Evolutionary conservation across 2,113 vertebrate species (phyloP), one percentile per base, ranked within the genome.

Genomic region (Hylia prasina): DNA sequence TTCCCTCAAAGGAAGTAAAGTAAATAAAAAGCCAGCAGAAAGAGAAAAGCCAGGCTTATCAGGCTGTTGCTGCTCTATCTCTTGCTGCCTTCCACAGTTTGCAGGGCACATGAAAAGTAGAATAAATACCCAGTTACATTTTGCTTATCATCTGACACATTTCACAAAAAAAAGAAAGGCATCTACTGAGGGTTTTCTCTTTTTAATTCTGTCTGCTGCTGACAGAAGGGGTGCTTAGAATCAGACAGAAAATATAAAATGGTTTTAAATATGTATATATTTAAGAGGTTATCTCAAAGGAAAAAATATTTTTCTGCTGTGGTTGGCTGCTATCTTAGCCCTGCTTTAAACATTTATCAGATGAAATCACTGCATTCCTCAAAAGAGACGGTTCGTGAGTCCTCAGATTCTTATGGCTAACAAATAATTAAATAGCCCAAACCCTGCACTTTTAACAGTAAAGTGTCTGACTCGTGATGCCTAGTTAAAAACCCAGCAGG

Each of bases 281-380:
- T 82, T 95, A 89, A 82, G 78, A 95, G 83, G 93, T 66, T 84
- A 76, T 95, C 92, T 91, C 94, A 86, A 65, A 86, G 87, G 95
- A 93, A 96, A 95, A 86, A 89, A 87, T 82, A 78, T 77, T 95
- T 88, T 93, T 92, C 93, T 92, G 83, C 75, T 64, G 73, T 60
- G 73, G 60, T 92, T 89, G 71, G 78, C 73, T 91, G 78, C 69
- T 73, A 88, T 82, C 86, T 89, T 80, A 93, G 70, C 64, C 48
- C 48, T 5, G 30, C 86, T 87, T 95, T 90, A 97, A 97, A 96
- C 87, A 97, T 94, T 91, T 94, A 93, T 90, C 94, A 80, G 87
- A 84, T 96, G 68, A 93, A 96, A 92, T 96, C 97, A 90, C 11
- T 84, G 58, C 87, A 91, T 94, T 91, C 95, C 83, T 95, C 94